Conservation (phyloP, 2,888 invertebrate genomes). For the Rotaria socialis region DNA sequence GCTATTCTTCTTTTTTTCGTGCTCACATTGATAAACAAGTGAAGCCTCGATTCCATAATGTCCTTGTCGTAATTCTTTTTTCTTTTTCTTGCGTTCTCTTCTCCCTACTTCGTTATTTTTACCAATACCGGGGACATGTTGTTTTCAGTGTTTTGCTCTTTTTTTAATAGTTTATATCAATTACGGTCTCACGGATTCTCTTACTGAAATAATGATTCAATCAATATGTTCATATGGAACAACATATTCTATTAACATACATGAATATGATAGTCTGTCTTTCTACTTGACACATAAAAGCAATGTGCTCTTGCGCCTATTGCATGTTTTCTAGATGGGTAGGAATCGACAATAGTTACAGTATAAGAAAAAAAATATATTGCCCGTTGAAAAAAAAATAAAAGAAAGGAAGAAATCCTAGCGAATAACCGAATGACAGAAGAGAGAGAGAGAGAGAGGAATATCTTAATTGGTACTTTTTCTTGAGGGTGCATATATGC, state of each 20-base stretch:
- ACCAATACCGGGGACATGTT: background rate
- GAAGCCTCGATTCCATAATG: slow-evolving; percentile 18
- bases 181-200: background rate
- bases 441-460: background rate
- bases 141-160: background rate
- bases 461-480: slow-evolving; percentile 1
- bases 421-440: background rate
- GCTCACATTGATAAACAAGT: background rate
- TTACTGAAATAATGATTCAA: background rate
- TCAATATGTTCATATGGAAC: background rate
- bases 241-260: background rate
- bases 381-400: background rate
- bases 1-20: slow-evolving; percentile 17
- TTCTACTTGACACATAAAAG: background rate
- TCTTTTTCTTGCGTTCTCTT: background rate
- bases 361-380: background rate
- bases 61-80: background rate
- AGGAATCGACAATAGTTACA: background rate
- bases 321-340: background rate
- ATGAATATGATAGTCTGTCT: background rate
- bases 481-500: background rate
- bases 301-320: background rate
- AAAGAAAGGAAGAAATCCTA: background rate
- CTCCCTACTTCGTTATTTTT: background rate
- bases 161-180: background rate